These are phyloP conservation scores for Drosophila ohnishii DNA, from an alignment of 1,140 invertebrate species.

Conservation along the genomic window DNA sequence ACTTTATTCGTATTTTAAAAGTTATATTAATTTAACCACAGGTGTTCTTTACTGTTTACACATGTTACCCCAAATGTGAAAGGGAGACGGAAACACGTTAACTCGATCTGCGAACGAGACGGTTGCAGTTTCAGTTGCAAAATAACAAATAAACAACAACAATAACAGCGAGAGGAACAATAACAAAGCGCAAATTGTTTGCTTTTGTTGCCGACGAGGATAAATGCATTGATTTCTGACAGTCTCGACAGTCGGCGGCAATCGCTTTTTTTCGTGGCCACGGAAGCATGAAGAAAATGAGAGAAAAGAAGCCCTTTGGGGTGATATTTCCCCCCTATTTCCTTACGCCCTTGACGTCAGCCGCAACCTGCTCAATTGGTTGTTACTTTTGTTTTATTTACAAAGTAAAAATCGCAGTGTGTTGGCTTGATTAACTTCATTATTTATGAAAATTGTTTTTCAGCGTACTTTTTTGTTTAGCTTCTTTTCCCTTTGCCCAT, in stretches of 20 bases:
- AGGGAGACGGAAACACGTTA: conserved; percentile 29
- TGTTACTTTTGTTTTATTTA: conserved; percentile 8
- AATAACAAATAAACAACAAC: conserved; percentile 13
- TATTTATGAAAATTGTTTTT: neutral
- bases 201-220: conserved; percentile 65
- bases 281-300: conserved; percentile 68
- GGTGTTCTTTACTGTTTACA: conserved; percentile 27
- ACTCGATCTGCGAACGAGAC: conserved; percentile 37
- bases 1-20: too few relatives aligned
- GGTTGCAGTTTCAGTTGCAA: conserved; percentile 19
- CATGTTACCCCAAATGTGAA: conserved; percentile 45
- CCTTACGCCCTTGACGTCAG: neutral
- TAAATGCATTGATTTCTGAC: conserved; percentile 75
- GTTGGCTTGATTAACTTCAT: neutral
- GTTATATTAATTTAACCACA: neutral
- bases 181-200: conserved; percentile 56
- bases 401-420: neutral
- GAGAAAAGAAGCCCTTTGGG: conserved; percentile 49
- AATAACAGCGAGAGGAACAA: conserved; percentile 33
- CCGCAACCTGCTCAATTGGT: conserved; percentile 23
- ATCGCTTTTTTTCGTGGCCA: conserved; percentile 54
- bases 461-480: neutral
- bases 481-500: neutral
- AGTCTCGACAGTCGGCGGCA: conserved; percentile 35
- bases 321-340: conserved; percentile 34